phyloP scores from a whole-genome alignment of 2,888 invertebrate species.

The Galeruca laticollis region DNA sequence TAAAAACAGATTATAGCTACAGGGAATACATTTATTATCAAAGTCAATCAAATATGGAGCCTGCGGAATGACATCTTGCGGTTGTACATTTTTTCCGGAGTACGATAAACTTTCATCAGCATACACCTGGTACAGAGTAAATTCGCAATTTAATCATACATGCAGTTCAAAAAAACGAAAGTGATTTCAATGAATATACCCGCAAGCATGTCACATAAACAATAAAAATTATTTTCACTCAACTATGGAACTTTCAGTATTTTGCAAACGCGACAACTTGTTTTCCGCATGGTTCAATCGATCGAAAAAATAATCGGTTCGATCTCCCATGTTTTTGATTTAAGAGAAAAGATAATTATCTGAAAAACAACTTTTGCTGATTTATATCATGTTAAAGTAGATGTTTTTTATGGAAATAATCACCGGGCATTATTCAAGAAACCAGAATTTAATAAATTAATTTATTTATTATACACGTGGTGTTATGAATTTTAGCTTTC shows the following conservation, averaged over 20 bases:
- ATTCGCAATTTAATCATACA: too few species aligned
- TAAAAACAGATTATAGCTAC: too few species aligned
- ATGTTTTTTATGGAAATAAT: not conserved
- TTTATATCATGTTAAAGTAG: constrained; percentile 16
- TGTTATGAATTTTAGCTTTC: constrained; percentile 25
- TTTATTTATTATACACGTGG: constrained; percentile 1
- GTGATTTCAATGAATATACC: not conserved
- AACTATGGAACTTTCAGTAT: not conserved
- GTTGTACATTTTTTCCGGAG: too few species aligned
- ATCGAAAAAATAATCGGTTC: constrained; percentile 3
- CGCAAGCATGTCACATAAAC: not conserved
- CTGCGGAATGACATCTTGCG: too few species aligned
- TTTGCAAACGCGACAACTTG: not conserved
- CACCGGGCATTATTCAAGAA: constrained; percentile 2
- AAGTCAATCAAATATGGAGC: too few species aligned
- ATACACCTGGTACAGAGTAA: too few species aligned
- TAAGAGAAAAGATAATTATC: constrained; percentile 13
- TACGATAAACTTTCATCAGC: too few species aligned
- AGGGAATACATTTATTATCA: too few species aligned
- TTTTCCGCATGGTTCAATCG: constrained; percentile 7
- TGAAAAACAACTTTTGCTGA: constrained; percentile 13
- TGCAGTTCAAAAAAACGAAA: not conserved
- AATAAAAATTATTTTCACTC: not conserved
- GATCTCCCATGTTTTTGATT: constrained; percentile 2
- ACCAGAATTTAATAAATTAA: constrained; percentile 8